phyloP scores from a whole-genome alignment of 2,113 vertebrate genomes.

The Pangasianodon hypophthalmus region DNA sequence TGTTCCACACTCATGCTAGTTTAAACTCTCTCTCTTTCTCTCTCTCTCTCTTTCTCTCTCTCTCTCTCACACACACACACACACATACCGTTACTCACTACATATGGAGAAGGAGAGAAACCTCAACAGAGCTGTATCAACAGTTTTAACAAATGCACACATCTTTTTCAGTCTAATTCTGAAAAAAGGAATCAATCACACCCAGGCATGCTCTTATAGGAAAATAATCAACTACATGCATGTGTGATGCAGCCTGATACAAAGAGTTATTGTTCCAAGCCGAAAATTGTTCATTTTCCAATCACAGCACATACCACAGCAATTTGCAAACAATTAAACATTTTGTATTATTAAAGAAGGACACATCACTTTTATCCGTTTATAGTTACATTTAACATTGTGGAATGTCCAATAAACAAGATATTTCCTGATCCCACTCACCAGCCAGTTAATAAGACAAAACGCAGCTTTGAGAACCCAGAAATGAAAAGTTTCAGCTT shows the following conservation, averaged over 20 bases:
- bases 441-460: not conserved
- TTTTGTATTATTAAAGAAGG: not conserved
- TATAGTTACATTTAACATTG: too few species aligned
- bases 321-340: not conserved
- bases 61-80: constrained; percentile 8
- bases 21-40: not conserved
- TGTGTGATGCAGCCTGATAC: not conserved
- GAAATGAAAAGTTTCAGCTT: not conserved
- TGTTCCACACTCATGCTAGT: constrained; percentile 24
- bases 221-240: not conserved
- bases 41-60: not conserved
- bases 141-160: not conserved
- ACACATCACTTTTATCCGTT: not conserved
- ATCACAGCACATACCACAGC: not conserved
- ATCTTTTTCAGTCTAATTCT: not conserved
- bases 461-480: not conserved
- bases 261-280: not conserved
- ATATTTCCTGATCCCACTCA: not conserved
- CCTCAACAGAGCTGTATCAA: not conserved
- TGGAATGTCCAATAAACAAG: not conserved
- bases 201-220: not conserved
- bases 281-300: not conserved
- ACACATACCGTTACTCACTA: not conserved
- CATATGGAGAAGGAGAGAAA: not conserved
- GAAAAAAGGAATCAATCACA: not conserved